These are phyloP conservation scores for Ferdinandea cuprea DNA, from an alignment of 2,888 invertebrate species.

Conservation along the genomic window DNA sequence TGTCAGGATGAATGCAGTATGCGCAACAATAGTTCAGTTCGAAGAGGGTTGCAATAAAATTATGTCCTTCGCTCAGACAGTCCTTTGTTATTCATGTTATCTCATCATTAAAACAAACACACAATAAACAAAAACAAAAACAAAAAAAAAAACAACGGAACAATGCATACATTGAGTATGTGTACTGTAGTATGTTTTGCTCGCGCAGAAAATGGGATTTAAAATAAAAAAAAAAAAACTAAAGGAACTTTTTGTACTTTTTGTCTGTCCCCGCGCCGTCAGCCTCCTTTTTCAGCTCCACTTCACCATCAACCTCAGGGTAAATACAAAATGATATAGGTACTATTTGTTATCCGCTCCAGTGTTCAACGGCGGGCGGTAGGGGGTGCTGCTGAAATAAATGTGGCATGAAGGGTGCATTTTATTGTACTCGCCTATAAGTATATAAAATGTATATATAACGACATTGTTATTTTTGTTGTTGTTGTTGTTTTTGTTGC, in stretches of 20 bases:
- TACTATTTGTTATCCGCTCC: conserved; percentile 58
- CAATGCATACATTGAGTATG: neutral
- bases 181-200: neutral
- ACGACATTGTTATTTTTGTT: neutral
- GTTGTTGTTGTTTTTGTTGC: conserved; percentile 4
- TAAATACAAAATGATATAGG: conserved; percentile 55
- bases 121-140: conserved; percentile 46
- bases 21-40: conserved; percentile 26
- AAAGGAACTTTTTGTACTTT: neutral
- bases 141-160: conserved; percentile 2
- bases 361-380: conserved; percentile 7
- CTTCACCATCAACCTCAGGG: neutral
- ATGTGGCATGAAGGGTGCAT: conserved; percentile 64
- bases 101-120: conserved; percentile 64
- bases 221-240: conserved; percentile 1
- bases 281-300: neutral
- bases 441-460: neutral
- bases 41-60: conserved; percentile 48
- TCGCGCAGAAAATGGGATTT: neutral
- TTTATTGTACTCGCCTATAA: conserved; percentile 49
- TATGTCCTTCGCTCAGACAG: conserved; percentile 53
- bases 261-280: too few species aligned
- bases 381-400: conserved; percentile 47
- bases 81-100: conserved; percentile 64
- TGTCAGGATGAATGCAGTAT: conserved; percentile 41